These are phyloP conservation scores for Uropetala carovei DNA, from an alignment of 2,888 invertebrate species.

Conservation along the genomic window DNA sequence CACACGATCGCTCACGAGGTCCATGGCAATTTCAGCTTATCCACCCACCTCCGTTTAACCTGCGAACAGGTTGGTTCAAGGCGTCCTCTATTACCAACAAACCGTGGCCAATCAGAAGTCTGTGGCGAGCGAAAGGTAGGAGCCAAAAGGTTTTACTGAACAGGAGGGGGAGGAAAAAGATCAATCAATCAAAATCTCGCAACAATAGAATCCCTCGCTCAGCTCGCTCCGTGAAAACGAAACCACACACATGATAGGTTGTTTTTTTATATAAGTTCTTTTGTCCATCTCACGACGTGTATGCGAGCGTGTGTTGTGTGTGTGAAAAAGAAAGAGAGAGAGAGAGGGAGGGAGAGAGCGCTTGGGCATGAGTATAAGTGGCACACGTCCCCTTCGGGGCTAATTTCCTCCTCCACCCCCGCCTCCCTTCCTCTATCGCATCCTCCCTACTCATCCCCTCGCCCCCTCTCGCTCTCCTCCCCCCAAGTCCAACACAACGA, in stretches of 20 bases:
- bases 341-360: background rate
- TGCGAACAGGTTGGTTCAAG: constrained; percentile 15
- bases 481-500: background rate
- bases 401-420: constrained; percentile 15
- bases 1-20: background rate
- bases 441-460: background rate
- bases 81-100: constrained; percentile 26
- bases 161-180: background rate
- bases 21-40: background rate
- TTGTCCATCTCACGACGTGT: constrained; percentile 5
- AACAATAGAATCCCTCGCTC: background rate
- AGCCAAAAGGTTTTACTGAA: background rate
- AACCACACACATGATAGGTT: background rate
- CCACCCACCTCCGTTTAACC: background rate
- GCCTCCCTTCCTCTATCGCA: background rate
- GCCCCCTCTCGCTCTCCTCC: background rate
- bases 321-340: background rate
- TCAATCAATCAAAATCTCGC: constrained; percentile 11
- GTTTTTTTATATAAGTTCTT: background rate
- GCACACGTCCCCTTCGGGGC: constrained; percentile 46
- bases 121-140: background rate
- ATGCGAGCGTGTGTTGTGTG: background rate
- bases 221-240: background rate
- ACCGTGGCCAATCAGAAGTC: constrained; percentile 6
- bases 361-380: background rate